Conservation (phyloP, 2,113 vertebrate species). For the Seriola quinqueradiata region DNA sequence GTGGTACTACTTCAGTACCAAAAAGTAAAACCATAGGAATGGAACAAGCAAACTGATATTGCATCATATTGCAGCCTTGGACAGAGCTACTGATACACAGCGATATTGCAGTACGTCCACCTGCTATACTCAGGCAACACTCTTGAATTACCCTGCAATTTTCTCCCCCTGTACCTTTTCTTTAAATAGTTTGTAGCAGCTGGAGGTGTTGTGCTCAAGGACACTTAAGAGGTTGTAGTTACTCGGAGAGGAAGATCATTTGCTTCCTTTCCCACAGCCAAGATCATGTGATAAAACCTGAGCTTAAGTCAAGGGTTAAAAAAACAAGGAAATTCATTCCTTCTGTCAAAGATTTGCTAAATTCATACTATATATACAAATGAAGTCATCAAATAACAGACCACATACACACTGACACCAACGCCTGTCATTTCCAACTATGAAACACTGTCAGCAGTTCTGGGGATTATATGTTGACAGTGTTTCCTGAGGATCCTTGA, state of each 20-base stretch:
- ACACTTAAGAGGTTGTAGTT: no score
- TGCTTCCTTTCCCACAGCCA: not conserved
- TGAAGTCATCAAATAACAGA: not conserved
- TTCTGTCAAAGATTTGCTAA: not conserved
- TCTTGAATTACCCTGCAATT: no score
- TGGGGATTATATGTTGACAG: conserved; percentile 20
- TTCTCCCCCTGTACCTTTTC: no score
- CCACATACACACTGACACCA: not conserved
- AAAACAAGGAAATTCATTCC: not conserved
- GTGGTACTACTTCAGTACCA: not conserved
- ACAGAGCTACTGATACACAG: no score
- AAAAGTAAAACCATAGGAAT: not conserved
- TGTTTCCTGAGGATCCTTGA: conserved; percentile 9
- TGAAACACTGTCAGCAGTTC: conserved; percentile 8
- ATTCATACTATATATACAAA: not conserved
- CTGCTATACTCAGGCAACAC: no score
- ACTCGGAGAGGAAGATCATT: not conserved
- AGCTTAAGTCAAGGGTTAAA: not conserved
- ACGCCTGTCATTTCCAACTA: not conserved
- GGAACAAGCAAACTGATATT: no score
- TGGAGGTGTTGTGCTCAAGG: no score
- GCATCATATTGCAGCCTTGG: no score
- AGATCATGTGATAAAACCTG: no score
- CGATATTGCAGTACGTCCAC: no score
- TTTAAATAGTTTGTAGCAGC: no score